A percentile compares a stretch with the other conserved stretches of the same genome.
Conservation (phyloP, 1,140 invertebrate species). For the Tyrophagus putrescentiae region DNA sequence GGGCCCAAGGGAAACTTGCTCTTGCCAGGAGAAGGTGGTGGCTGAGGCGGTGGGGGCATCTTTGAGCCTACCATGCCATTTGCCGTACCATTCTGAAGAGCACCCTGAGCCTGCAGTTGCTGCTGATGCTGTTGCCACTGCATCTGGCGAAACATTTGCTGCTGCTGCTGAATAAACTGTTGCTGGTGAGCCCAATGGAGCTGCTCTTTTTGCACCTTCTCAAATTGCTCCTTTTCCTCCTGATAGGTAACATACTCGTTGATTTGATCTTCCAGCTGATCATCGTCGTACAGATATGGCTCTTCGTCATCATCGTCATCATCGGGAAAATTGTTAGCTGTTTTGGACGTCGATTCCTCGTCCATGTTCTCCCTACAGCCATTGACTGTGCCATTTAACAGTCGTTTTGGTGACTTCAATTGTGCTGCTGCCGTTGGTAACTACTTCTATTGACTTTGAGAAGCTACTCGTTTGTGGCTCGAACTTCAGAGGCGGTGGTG, state of each 20-base stretch:
- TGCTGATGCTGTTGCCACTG: too few species aligned
- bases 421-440: too few species aligned
- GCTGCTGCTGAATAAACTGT: slow-evolving; percentile 18
- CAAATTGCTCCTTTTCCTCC: not conserved
- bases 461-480: too few species aligned
- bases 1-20: not conserved
- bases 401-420: too few species aligned
- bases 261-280: slow-evolving; percentile 9
- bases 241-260: not conserved
- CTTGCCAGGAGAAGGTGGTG: not conserved
- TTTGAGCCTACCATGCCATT: not conserved
- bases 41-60: not conserved
- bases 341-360: too few species aligned
- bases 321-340: too few species aligned
- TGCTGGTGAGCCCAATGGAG: slow-evolving; percentile 21
- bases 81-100: too few species aligned
- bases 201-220: not conserved
- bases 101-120: too few species aligned
- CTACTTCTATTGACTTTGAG: too few species aligned
- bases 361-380: too few species aligned
- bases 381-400: too few species aligned
- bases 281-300: slow-evolving; percentile 7
- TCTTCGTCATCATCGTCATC: slow-evolving; percentile 13
- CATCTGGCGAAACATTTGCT: not conserved
- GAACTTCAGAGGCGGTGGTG: too few species aligned